Evolutionary conservation across 2,797 vertebrate species (phyloP).

Genomic region (Pachyuromys duprasi): DNA sequence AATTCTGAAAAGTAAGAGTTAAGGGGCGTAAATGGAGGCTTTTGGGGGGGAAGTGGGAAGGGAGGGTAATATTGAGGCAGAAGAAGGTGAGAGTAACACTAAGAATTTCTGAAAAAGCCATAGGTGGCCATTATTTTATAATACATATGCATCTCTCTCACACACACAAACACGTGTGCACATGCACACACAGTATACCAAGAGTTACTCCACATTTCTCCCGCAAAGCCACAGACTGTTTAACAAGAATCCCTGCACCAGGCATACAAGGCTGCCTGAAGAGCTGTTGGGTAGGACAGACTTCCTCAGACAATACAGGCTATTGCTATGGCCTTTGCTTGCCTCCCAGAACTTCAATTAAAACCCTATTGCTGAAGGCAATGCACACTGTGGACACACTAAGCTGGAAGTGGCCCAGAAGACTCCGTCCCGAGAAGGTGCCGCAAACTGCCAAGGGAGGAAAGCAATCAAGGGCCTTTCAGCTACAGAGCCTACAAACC

Average conservation of each 20-base stretch:
- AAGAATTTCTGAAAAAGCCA: neutral
- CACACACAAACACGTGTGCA: neutral
- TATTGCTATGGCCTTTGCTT: neutral
- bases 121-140: neutral
- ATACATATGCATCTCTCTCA: neutral
- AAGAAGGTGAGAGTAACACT: neutral
- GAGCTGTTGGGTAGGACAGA: neutral
- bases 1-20: conserved; percentile 32
- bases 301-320: neutral
- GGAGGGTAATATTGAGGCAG: neutral
- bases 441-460: neutral
- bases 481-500: neutral
- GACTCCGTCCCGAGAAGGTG: neutral
- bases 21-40: neutral
- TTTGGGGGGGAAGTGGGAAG: neutral
- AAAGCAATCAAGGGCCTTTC: neutral
- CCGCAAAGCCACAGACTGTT: neutral
- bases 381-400: neutral
- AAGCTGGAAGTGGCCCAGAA: neutral
- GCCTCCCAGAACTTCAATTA: neutral
- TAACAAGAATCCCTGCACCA: neutral
- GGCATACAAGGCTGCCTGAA: neutral
- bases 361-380: neutral
- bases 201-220: neutral
- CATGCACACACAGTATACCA: neutral